These are phyloP conservation scores for Istiophorus platypterus DNA, from an alignment of 2,113 vertebrate species.

Conservation along the genomic window DNA sequence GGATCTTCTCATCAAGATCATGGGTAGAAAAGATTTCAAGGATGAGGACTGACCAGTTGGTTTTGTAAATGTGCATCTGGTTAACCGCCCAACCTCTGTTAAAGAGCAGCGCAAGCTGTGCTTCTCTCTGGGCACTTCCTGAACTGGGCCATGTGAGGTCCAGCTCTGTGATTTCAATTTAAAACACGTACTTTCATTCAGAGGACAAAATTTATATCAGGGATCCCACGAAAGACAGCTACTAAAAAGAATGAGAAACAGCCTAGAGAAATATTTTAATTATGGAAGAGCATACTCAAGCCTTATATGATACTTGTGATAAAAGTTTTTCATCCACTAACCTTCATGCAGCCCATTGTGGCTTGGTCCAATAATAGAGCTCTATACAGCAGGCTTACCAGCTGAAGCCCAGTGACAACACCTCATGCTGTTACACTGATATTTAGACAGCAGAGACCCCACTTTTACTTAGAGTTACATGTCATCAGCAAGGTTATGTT, in stretches of 20 bases:
- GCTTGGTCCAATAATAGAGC: neutral
- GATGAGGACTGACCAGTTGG: neutral
- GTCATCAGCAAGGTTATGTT: neutral
- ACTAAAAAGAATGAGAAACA: neutral
- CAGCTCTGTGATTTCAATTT: too few species aligned
- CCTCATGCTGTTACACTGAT: conserved; percentile 14
- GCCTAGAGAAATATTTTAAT: neutral
- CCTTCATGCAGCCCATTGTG: neutral
- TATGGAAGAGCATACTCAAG: neutral
- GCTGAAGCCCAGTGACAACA: neutral
- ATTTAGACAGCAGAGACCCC: conserved; percentile 1
- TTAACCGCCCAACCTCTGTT: too few species aligned
- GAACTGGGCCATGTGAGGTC: too few species aligned
- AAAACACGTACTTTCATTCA: too few species aligned
- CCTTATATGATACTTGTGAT: neutral
- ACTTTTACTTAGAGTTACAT: conserved; percentile 11
- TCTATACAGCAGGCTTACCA: too few species aligned
- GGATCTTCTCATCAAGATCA: too few species aligned
- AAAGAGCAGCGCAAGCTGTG: too few species aligned
- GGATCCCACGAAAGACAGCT: neutral
- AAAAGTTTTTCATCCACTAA: neutral
- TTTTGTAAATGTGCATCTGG: neutral
- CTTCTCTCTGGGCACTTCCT: too few species aligned
- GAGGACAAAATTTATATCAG: too few species aligned
- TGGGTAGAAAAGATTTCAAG: neutral